Conservation (phyloP, 2,113 vertebrate genomes). For the Hydrochoerus hydrochaeris region DNA sequence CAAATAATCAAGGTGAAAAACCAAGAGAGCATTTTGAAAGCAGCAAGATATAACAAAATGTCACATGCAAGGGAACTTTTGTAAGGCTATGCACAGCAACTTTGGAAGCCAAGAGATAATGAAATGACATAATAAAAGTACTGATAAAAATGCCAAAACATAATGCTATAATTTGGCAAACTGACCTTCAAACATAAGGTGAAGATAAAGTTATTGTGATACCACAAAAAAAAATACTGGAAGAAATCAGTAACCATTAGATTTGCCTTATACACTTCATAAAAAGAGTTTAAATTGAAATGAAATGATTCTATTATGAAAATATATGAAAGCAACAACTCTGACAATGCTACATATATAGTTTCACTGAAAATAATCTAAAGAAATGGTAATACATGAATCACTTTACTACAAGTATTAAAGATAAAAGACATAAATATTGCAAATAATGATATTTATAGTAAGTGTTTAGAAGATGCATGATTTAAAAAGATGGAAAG, state of each 20-base stretch:
- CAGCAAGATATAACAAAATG: not conserved
- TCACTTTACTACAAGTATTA: not conserved
- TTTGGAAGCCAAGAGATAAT: not conserved
- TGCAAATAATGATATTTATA: not conserved
- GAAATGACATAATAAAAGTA: not conserved
- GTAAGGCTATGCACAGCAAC: not conserved
- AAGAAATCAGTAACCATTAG: not conserved
- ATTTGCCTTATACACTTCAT: not conserved
- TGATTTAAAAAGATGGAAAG: not conserved
- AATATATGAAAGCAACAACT: not conserved
- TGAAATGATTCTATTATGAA: not conserved
- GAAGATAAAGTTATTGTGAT: not conserved
- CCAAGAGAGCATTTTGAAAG: not conserved
- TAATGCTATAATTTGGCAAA: not conserved
- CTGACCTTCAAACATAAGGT: not conserved
- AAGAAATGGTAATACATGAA: not conserved
- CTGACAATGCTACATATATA: not conserved
- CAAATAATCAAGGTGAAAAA: not conserved
- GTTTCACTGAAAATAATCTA: not conserved
- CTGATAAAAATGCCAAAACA: not conserved
- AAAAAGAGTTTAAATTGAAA: not conserved
- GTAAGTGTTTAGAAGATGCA: not conserved
- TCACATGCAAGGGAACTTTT: not conserved
- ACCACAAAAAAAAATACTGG: not conserved
- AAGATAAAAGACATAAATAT: not conserved